Base-by-base conservation (phyloP, 2,797 vertebrate species). In the Esox lucius region DNA sequence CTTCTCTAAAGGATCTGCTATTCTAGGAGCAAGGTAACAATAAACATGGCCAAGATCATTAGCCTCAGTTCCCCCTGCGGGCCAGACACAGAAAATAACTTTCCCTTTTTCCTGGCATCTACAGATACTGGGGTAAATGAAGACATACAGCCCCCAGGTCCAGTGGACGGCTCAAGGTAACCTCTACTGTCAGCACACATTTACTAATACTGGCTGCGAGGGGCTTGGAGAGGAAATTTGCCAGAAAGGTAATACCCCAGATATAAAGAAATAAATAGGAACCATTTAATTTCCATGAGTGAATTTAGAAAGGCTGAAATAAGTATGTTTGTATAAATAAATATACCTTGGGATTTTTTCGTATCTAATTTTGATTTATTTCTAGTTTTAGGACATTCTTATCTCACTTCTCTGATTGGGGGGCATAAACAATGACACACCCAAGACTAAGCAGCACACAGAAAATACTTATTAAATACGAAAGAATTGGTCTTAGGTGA, bases 171-270 rank as follows among this genome's bases (percentile, higher is more conserved):
- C 89, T 94, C 93, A 95, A 94, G 94, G 94, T 95, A 91, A 95
- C 94, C 94, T 94, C 91, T 94, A 90, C 93, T 94, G 94, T 94
- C 94, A 92, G 88, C 83, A 87, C 84, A 87, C 91, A 91, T 94
- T 94, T 93, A 90, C 92, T 89, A 91, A 93, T 91, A 89, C 83
- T 22, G 87, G 89, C 89, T 83, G 78, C 81, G 46, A 87, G 82
- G 81, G 53, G 53, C n/a, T 15, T 7, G 70, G 80, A 85, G 84
- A 91, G 91, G 89, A 92, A 90, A 93, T 91, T 90, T 88, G 86
- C 79, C 83, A 87, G 77, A 0, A 71, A 90, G 83, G 87, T 92
- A 88, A 91, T 88, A 73, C 87, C 80, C 73, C 84, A 76, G 75
- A 84, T 80, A 83, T 86, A 75, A 85, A 89, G 86, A 87, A 87